Percentiles rank a stretch among this genome's conserved stretches.
Evolutionary conservation across 23 tunicate genomes (phyloP).

Genomic region (Ciona savignyi): DNA sequence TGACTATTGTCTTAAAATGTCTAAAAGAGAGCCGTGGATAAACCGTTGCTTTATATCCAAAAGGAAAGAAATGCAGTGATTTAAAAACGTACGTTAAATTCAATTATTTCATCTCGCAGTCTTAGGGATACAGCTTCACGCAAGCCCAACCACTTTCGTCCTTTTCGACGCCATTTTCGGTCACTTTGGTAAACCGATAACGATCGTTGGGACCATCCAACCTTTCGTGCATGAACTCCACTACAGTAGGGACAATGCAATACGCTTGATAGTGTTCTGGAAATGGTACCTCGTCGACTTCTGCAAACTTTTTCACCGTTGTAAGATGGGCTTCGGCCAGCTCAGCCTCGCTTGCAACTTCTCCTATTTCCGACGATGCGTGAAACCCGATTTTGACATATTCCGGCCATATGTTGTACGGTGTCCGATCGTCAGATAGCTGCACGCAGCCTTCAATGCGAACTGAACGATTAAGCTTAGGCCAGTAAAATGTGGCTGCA

Average conservation of each 20-base stretch:
- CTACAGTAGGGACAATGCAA: constrained; percentile 5
- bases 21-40: no score
- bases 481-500: no score
- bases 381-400: constrained; percentile 8
- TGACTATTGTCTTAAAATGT: no score
- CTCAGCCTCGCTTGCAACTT: constrained; percentile 9
- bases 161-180: not conserved
- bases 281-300: constrained; percentile 21
- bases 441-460: constrained; percentile 19
- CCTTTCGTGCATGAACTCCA: constrained; percentile 15
- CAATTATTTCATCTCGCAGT: no score
- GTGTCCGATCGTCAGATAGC: constrained; percentile 4
- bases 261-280: constrained; percentile 9
- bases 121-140: no score
- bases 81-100: no score
- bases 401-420: constrained; percentile 14
- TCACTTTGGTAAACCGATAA: not conserved
- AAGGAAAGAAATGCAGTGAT: no score
- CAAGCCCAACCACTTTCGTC: no score
- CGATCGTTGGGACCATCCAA: constrained; percentile 4
- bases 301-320: constrained; percentile 14
- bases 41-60: no score
- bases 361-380: constrained; percentile 9
- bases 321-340: not conserved
- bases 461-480: no score